Evolutionary conservation across 2,797 vertebrate genomes (phyloP).

Genomic region (Platyrinchus mystaceus): DNA sequence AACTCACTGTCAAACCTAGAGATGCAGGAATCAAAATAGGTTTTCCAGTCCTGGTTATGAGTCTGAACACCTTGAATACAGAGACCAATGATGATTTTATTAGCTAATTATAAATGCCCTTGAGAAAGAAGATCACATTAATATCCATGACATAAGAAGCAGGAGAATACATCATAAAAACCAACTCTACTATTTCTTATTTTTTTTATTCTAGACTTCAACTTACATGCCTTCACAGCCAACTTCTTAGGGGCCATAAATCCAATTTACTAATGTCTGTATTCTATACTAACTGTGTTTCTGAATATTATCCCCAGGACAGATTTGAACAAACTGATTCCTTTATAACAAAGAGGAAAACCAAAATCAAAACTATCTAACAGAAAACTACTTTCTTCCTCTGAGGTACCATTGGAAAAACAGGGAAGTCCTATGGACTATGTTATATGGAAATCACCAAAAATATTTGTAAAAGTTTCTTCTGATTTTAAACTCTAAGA

Average conservation of each 20-base stretch:
- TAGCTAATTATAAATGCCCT: neutral
- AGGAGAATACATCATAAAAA: neutral
- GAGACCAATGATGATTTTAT: neutral
- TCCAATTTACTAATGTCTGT: neutral
- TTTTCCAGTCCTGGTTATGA: neutral
- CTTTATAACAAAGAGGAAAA: neutral
- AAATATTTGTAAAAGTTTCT: neutral
- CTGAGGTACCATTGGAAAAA: neutral
- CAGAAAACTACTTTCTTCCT: neutral
- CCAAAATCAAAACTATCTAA: neutral
- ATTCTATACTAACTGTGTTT: neutral
- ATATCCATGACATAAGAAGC: neutral
- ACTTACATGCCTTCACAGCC: neutral
- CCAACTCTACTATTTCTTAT: neutral
- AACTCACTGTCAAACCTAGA: neutral
- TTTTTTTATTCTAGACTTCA: neutral
- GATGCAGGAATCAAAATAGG: neutral
- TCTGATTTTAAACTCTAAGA: neutral
- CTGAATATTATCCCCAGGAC: neutral
- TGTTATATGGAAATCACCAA: neutral
- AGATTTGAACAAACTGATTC: neutral
- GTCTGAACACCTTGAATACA: neutral
- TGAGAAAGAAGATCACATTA: neutral
- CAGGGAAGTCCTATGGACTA: neutral
- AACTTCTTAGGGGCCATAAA: neutral